Conservation (phyloP, 2,113 vertebrate species). For the Probosciger aterrimus region DNA sequence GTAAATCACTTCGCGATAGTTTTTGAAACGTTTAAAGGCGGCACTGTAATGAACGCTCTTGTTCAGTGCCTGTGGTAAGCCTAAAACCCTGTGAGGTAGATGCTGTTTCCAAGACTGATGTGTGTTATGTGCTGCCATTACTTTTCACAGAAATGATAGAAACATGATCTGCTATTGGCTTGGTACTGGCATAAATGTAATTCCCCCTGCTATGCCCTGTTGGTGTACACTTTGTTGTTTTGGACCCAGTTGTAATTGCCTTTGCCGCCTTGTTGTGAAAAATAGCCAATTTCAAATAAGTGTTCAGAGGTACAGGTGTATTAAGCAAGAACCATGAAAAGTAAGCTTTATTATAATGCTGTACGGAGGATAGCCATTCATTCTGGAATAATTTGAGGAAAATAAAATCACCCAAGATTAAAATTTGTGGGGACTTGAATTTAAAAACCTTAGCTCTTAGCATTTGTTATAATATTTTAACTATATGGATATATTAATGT, state of each 20-base stretch:
- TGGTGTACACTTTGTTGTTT: not conserved
- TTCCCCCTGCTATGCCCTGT: not conserved
- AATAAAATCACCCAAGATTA: not conserved
- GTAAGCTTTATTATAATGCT: not conserved
- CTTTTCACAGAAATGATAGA: not conserved
- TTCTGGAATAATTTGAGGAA: not conserved
- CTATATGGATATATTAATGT: not conserved
- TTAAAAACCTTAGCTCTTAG: not conserved
- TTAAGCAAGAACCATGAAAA: not conserved
- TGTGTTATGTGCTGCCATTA: not conserved
- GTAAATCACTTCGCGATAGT: constrained; percentile 28
- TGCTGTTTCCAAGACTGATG: not conserved
- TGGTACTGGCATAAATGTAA: not conserved
- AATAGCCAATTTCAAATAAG: not conserved
- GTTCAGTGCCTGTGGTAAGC: not conserved
- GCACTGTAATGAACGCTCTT: not conserved
- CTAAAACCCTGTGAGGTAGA: not conserved
- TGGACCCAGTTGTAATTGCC: not conserved
- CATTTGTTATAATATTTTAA: not conserved
- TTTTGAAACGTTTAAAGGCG: not conserved
- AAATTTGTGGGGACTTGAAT: not conserved
- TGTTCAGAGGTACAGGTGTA: not conserved
- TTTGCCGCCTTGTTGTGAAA: not conserved
- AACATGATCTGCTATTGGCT: not conserved
- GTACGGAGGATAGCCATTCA: not conserved